These are phyloP conservation scores for Pelecanoides urinatrix DNA, from an alignment of 2,113 vertebrate species.

Conservation along the genomic window DNA sequence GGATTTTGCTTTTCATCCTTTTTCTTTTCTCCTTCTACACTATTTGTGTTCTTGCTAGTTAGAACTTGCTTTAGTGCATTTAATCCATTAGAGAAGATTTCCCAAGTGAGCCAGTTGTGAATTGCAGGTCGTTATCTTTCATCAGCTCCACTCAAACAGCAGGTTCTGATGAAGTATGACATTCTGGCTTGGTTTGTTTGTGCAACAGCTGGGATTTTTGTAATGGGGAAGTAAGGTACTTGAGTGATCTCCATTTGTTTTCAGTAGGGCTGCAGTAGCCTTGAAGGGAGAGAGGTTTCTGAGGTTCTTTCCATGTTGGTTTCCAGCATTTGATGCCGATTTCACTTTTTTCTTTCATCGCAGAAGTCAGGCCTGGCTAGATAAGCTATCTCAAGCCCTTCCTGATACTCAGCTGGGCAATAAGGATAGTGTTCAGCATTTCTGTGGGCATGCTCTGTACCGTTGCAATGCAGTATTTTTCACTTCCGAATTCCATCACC, in stretches of 20 bases:
- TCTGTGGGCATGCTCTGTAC: neutral
- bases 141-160: neutral
- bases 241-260: neutral
- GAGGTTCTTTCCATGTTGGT: neutral
- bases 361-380: neutral
- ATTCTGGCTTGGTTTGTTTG: neutral
- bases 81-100: neutral
- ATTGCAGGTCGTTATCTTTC: fast-evolving
- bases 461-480: neutral
- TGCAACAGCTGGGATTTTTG: neutral
- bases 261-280: neutral
- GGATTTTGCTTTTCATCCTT: neutral
- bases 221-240: neutral
- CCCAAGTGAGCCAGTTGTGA: neutral
- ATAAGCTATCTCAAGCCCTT: neutral
- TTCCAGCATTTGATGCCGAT: neutral
- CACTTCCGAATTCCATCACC: neutral
- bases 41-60: neutral
- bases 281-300: neutral
- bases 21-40: neutral
- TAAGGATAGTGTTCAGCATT: neutral
- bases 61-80: neutral
- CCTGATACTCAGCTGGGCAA: neutral
- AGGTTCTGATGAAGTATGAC: neutral
- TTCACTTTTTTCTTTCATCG: neutral